Base-by-base conservation (phyloP, 2,888 invertebrate genomes). In the Dryomyza anilis region DNA sequence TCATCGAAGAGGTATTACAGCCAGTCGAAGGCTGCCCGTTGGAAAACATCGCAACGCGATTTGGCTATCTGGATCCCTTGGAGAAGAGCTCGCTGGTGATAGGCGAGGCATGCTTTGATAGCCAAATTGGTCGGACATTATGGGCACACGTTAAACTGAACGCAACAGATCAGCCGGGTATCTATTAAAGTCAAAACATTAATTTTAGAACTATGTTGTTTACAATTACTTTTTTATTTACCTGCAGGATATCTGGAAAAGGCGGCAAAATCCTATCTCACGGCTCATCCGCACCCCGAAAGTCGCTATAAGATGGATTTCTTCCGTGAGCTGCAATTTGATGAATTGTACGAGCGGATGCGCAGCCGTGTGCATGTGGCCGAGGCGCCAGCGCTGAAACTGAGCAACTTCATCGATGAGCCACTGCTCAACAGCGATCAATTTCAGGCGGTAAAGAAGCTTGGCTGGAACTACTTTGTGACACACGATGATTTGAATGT, bases 391-490 rank as follows among this genome's bases (percentile, higher is more conserved):
- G 67, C 65, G 6, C 69, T 76, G 58, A 70, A 70, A 14, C 65
- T 72, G 43, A 48, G 58, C 19, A 72, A 74, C 33, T 78, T 67
- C 19, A 65, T 78, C 2, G 73, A 73, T 53, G 69, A 73, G 2
- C 45, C 69, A 1, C 66, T 77, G 3, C 63, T 78, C 5, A 70
- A 66, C 21, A 74, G 73, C 59, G 67, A 66, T 19, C 78, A 78
- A 63, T 69, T 76, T 46, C 69, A 69, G 21, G 67, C 74, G 5
- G 69, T 70, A 0, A 73, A 73, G 48, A 77, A 78, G 62, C 66
- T 78, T 1, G 68, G 74, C 2, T 78, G 78, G 78, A 78, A 78
- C 56, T 77, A 74, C 62, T 74, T 72, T 39, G 67, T 76, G 4
- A 55, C 70, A n/a, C 68, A 73, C 55, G 75, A 76, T 29, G 66